Base-by-base conservation (phyloP, 1,140 invertebrate species). In the Nixonia krombeini region DNA sequence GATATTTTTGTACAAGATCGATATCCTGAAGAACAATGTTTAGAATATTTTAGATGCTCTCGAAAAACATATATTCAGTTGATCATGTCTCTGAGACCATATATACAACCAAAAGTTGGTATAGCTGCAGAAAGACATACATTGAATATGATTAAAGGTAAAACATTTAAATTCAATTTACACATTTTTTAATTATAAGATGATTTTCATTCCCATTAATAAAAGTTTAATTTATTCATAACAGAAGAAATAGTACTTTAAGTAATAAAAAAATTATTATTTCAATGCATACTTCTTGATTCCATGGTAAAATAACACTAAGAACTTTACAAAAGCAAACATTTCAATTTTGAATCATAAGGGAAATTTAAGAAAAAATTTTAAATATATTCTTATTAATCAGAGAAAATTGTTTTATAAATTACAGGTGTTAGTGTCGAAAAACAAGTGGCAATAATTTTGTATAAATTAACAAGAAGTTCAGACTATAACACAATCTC, bases 121-220 rank as follows among this genome's bases (percentile, higher is more conserved):
- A 59, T 69, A 9, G 66, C 66, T 12, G 49, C 45, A 8, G 58
- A 69, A 33, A 41, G 50, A 42, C 66, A 63, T 41, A 63, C 58
- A 6, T 46, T 69, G 10, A 69, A 69, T 15, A 69, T 69, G 66
- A 69, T 69, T n/a, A 69, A 69, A 59, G 66, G 66, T 62, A 56
- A 15, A 41, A 31, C 5, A 12, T 16, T 16, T 15, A 38, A 7
- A 38, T 38, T 38, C 25, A 26, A n/a, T n/a, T n/a, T n/a, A n/a
- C n/a, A n/a, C n/a, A n/a, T 31, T 31, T 31, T 31, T 31, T 31
- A n/a, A 31, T 2, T 1, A 31, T 2, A 31, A 4, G 2, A 31
- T n/a, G 9, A 31, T 31, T 31, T 31, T 21, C n/a, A n/a, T n/a
- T n/a, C n/a, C n/a, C n/a, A n/a, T n/a, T n/a, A n/a, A n/a, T n/a